Conservation (phyloP, 2,888 invertebrate genomes). For the Microdon myrmicae region DNA sequence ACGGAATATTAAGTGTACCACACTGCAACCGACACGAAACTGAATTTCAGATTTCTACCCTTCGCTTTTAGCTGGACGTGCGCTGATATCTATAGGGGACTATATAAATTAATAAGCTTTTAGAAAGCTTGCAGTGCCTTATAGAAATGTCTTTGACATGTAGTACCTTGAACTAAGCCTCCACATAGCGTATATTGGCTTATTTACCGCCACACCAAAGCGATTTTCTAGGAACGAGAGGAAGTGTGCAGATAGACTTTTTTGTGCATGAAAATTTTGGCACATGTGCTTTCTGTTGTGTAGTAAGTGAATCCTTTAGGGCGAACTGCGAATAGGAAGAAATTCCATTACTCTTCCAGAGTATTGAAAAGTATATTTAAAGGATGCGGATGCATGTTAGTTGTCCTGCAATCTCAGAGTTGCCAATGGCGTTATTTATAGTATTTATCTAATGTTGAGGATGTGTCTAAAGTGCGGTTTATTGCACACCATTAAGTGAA, state of each 20-base stretch:
- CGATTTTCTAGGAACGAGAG: too few species aligned
- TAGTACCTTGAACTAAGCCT: constrained; percentile 52
- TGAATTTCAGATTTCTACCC: constrained; percentile 64
- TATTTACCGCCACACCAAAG: background rate
- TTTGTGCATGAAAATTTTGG: constrained; percentile 24
- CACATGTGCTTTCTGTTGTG: constrained; percentile 48
- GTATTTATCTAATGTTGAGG: too few species aligned
- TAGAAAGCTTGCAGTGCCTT: constrained; percentile 23
- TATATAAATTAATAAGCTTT: constrained; percentile 22
- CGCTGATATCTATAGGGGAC: constrained; percentile 36
- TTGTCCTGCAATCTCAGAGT: too few species aligned
- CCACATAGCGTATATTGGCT: constrained; percentile 20
- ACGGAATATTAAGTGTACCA: constrained; percentile 61
- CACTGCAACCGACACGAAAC: constrained; percentile 67
- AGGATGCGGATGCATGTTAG: too few species aligned
- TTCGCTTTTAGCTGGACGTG: constrained; percentile 46
- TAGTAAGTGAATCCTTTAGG: too few species aligned
- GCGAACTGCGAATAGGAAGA: too few species aligned
- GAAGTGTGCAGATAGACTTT: too few species aligned
- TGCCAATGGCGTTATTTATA: too few species aligned
- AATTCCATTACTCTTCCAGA: too few species aligned
- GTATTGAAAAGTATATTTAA: too few species aligned
- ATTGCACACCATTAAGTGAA: too few species aligned
- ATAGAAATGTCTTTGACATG: constrained; percentile 47
- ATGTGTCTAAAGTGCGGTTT: too few species aligned